phyloP scores from a whole-genome alignment of 2,888 invertebrate genomes.

The Liodrosophila aerea region DNA sequence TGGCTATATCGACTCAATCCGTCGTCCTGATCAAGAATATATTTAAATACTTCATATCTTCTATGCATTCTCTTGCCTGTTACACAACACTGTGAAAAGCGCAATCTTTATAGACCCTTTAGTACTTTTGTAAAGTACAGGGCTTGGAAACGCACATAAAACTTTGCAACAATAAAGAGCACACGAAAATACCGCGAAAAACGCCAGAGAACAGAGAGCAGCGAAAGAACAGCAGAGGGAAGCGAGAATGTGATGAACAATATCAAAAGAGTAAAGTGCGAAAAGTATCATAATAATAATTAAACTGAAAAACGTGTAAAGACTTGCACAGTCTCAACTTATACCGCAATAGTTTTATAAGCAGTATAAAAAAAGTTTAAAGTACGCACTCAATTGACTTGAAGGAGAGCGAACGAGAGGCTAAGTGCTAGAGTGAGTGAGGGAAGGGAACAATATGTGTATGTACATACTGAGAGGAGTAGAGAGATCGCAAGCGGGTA shows the following conservation, averaged over 20 bases:
- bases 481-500: neutral
- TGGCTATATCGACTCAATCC: no score
- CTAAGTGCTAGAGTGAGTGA: no score
- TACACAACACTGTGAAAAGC: no score
- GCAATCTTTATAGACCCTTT: no score
- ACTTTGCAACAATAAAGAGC: slow-evolving; percentile 51
- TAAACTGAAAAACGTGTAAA: slow-evolving; percentile 33
- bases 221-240: neutral
- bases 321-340: slow-evolving; percentile 7
- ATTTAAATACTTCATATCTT: no score
- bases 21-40: no score
- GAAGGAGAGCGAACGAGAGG: neutral
- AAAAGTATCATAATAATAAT: slow-evolving; percentile 39
- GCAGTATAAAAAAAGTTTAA: slow-evolving; percentile 7
- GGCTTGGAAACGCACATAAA: slow-evolving; percentile 63
- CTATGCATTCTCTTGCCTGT: no score
- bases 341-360: slow-evolving; percentile 28
- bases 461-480: no score
- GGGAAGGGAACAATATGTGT: neutral
- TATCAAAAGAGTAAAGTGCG: slow-evolving; percentile 24
- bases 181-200: slow-evolving; percentile 42
- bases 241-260: neutral
- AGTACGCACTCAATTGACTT: slow-evolving; percentile 7
- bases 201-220: slow-evolving; percentile 5
- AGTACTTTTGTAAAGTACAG: no score